A percentile compares a stretch with the other conserved stretches of the same genome.
Evolutionary conservation across 2,888 invertebrate genomes (phyloP).

Genomic region (Acrocyrtus sp.): DNA sequence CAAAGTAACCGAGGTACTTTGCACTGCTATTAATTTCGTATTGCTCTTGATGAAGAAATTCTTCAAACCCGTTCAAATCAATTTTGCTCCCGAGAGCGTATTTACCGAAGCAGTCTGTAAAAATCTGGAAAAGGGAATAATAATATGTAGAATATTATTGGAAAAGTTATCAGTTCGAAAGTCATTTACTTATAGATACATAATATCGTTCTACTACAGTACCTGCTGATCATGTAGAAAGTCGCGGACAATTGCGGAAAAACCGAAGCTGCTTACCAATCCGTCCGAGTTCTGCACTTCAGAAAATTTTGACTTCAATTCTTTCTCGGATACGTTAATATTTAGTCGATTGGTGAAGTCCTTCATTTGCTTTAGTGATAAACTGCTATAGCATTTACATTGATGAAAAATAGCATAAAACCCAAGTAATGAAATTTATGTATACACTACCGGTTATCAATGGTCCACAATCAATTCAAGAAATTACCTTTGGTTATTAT

Average conservation of each 20-base stretch:
- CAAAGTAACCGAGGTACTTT: slow-evolving; percentile 31
- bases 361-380: slow-evolving; percentile 52
- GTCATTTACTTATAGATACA: not conserved
- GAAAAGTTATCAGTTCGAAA: not conserved
- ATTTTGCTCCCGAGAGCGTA: slow-evolving; percentile 39
- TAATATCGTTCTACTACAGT: too few species aligned
- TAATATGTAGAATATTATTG: not conserved
- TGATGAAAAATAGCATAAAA: not conserved
- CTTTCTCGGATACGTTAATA: slow-evolving; percentile 49
- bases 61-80: slow-evolving; percentile 43
- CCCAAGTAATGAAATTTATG: not conserved
- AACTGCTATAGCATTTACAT: slow-evolving; percentile 10
- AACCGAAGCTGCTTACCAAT: slow-evolving; percentile 10
- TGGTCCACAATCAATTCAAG: not conserved
- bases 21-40: slow-evolving; percentile 16
- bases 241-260: slow-evolving; percentile 21
- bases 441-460: not conserved
- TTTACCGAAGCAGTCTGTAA: slow-evolving; percentile 54
- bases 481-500: slow-evolving; percentile 12
- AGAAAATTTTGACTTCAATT: slow-evolving; percentile 38
- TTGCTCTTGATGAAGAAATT: slow-evolving; percentile 49
- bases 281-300: slow-evolving; percentile 29
- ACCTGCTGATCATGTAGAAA: slow-evolving; percentile 58
- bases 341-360: slow-evolving; percentile 49
- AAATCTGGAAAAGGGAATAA: too few species aligned